Base-by-base conservation (phyloP, 2,113 vertebrate genomes). In the Lagopus leucura region DNA sequence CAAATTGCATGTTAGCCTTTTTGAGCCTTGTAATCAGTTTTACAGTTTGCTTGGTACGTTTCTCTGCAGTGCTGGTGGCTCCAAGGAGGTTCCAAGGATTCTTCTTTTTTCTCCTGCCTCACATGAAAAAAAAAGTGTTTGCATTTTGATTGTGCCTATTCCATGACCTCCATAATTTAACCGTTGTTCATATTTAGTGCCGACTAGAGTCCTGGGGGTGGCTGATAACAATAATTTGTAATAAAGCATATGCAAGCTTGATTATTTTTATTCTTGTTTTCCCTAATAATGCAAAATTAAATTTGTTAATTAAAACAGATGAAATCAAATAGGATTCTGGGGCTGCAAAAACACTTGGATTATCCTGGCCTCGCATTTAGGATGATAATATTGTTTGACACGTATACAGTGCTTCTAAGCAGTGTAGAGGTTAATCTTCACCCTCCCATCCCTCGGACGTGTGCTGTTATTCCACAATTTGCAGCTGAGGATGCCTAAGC, bases 191-290 rank as follows among this genome's bases (percentile, higher is more conserved):
- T 96, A 97, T 97, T 95, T 97, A 96, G 95, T 96, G 95, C 96
- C 79, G 89, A 96, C 95, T 87, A 89, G 93, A 96, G 95, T 95
- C 98, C 97, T 98, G 98, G 75, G 97, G 87, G 97, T 73, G 92
- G 96, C 97, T 98, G 98, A 98, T 98, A 98, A 97, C 97, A 92
- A 96, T 97, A 97, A 98, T 97, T 98, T 97, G 89, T 95, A 96
- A 96, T 95, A 94, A 96, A 96, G 82, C 82, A 77, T 89, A 85
- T 0, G 21, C 87, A 88, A 40, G 65, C 82, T 90, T 79, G 32
- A 52, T 91, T 96, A 90, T 86, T 61, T 95, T 58, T 20, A 88
- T 87, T 87, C 93, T 86, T 80, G 74, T 94, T 94, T 92, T 94
- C 87, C 63, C 48, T 89, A 93, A 95, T 92, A 97, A 92, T 84